phyloP scores from a whole-genome alignment of 92 coral and sea anemone genomes.

The Muricea muricata region DNA sequence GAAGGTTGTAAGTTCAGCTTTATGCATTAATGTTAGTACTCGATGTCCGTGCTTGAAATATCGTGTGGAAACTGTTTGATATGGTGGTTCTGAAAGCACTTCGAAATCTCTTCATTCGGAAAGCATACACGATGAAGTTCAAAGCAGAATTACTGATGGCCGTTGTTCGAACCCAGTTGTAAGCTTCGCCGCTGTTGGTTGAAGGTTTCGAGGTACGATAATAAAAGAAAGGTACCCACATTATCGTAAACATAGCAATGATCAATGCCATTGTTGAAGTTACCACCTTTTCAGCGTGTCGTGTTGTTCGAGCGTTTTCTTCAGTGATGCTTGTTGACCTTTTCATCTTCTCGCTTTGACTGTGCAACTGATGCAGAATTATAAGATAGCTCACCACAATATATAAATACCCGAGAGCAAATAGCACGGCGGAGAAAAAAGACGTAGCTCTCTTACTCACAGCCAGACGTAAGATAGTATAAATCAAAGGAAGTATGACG shows the following conservation, averaged over 20 bases:
- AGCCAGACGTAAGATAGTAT: conserved; percentile 70
- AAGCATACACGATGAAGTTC: conserved; percentile 78
- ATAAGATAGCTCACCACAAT: conserved; percentile 71
- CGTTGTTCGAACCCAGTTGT: conserved; percentile 80
- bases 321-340: neutral
- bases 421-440: conserved; percentile 63
- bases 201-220: conserved; percentile 74
- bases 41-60: neutral
- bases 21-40: neutral
- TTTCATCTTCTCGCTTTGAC: conserved; percentile 48
- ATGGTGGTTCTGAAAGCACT: conserved; percentile 57
- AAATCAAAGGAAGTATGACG: conserved; percentile 65
- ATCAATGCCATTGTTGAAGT: conserved; percentile 71
- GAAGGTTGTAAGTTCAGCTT: neutral
- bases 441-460: conserved; percentile 75
- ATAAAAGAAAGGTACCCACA: conserved; percentile 85
- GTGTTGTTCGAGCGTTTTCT: conserved; percentile 41
- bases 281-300: conserved; percentile 63
- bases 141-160: conserved; percentile 78
- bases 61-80: neutral
- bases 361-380: conserved; percentile 58
- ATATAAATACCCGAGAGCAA: conserved; percentile 67
- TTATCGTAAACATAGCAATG: conserved; percentile 70
- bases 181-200: conserved; percentile 76
- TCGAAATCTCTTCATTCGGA: conserved; percentile 74